Percentiles rank a stretch among this genome's conserved stretches.
phyloP scores from a whole-genome alignment of 2,113 vertebrate species.

The Gobiocypris rarus region DNA sequence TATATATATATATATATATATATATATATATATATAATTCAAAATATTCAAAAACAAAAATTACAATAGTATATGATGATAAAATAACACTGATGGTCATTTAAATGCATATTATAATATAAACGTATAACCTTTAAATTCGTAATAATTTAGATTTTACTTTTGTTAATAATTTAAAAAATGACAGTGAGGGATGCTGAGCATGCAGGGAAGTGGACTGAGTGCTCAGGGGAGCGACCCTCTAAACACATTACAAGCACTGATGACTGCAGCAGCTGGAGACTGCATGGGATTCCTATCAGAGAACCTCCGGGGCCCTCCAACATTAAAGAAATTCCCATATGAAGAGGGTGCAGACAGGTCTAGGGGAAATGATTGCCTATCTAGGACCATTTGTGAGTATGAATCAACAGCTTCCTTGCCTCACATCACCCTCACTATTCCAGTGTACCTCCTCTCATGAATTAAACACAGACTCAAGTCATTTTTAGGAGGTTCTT shows the following conservation, averaged over 20 bases:
- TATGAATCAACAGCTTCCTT: slow-evolving; percentile 43
- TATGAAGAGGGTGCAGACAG: slow-evolving; percentile 62
- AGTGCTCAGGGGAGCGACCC: slow-evolving; percentile 54
- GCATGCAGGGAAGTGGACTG: slow-evolving; percentile 45
- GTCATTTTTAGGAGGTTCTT: neutral
- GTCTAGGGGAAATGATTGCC: slow-evolving; percentile 59
- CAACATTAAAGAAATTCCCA: slow-evolving; percentile 51
- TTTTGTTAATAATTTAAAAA: no score
- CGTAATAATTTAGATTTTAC: neutral
- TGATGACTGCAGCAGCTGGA: slow-evolving; percentile 74
- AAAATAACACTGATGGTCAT: no score
- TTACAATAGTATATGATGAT: no score
- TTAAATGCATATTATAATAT: no score
- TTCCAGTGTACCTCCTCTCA: neutral
- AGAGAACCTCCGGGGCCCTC: slow-evolving; percentile 59
- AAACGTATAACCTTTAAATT: no score
- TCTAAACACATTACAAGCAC: slow-evolving; percentile 53
- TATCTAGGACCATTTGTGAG: slow-evolving; percentile 58
- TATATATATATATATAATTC: no score
- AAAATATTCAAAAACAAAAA: no score
- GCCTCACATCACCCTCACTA: slow-evolving; percentile 48
- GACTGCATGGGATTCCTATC: slow-evolving; percentile 69
- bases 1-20: no score
- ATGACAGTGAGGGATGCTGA: slow-evolving; percentile 53
- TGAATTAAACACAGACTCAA: slow-evolving; percentile 22